Base-by-base conservation (phyloP, 2,888 invertebrate species). In the Crioceris asparagi region DNA sequence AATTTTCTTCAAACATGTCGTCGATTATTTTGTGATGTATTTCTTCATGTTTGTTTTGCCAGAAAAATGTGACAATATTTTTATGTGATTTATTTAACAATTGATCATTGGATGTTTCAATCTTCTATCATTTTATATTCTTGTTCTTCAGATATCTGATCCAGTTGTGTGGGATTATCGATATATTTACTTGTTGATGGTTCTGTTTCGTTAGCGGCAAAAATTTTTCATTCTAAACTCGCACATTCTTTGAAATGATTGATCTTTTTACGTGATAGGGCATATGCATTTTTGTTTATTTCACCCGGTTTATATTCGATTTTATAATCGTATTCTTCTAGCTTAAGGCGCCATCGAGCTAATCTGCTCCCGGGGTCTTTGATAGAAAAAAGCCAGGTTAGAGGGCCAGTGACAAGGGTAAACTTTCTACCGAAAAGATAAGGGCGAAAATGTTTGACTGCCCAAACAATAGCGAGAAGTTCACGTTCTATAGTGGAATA, bases 391-490 rank as follows among this genome's bases (percentile, higher is more conserved):
- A 63, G 37, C 58, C 59, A 61, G 2, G 42, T 45, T 17, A 62
- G 40, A 0, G 59, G 57, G 38, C 62, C 60, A 0, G 54, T 62
- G 6, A 56, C 15, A 11, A 63, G 50, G 4, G 29, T 46, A 33
- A 62, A 63, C 39, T 54, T 47, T 15, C 50, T 48, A n/a, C 60
- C 60, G 38, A 48, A 59, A 3, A 62, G 32, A 36, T 61, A 63
- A 2, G 59, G 56, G 27, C 57, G n/a, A 39, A 57, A 62, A 38
- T 57, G 47, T 41, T 56, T 51, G 21, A 21, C 29, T 10, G 51
- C 49, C 46, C 50, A 56, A 12, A 57, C 46, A 2, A 59, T 50
- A 6, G 53, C 57, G 26, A 58, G 35, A 2, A 56, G 32, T 51
- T 58, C 58, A 29, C 49, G 47, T 48, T 59, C 54, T 12, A 39